Evolutionary conservation across 2,797 vertebrate genomes (phyloP).

Genomic region (Chaunax sp.): DNA sequence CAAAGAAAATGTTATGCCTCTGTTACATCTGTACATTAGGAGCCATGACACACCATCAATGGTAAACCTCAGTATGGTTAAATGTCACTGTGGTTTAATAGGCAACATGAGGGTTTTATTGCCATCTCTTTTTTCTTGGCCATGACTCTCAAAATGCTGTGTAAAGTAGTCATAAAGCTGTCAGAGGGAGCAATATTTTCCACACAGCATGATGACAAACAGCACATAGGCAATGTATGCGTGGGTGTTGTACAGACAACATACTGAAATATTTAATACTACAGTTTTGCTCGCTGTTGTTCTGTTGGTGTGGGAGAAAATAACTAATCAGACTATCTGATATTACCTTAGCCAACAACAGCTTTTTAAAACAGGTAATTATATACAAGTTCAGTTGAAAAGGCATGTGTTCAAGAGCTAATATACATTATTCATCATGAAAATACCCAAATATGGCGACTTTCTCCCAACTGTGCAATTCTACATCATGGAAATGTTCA

Average conservation of each 20-base stretch:
- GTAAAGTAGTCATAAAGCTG: constrained; percentile 75
- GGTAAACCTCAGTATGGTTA: constrained; percentile 65
- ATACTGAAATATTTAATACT: constrained; percentile 35
- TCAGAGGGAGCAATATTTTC: constrained; percentile 72
- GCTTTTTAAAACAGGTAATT: constrained; percentile 1
- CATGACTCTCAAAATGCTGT: constrained; percentile 59
- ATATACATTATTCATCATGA: not conserved
- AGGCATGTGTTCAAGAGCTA: not conserved
- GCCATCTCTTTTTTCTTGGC: constrained; percentile 63
- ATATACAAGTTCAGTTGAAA: constrained; percentile 4
- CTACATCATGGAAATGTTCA: not conserved
- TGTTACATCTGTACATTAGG: constrained; percentile 31
- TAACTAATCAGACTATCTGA: not conserved
- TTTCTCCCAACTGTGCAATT: not conserved
- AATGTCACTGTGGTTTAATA: constrained; percentile 60
- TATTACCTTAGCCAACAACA: too few relatives aligned
- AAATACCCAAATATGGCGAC: not conserved
- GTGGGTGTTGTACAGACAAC: constrained; percentile 66
- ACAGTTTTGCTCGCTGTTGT: constrained; percentile 28
- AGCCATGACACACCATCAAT: constrained; percentile 49
- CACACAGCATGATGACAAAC: constrained; percentile 66
- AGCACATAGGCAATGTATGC: constrained; percentile 55
- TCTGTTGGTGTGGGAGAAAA: constrained; percentile 18
- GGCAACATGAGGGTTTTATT: constrained; percentile 70
- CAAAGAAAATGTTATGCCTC: constrained; percentile 37